phyloP scores from a whole-genome alignment of 2,888 invertebrate genomes.

The Oscheius sp. region DNA sequence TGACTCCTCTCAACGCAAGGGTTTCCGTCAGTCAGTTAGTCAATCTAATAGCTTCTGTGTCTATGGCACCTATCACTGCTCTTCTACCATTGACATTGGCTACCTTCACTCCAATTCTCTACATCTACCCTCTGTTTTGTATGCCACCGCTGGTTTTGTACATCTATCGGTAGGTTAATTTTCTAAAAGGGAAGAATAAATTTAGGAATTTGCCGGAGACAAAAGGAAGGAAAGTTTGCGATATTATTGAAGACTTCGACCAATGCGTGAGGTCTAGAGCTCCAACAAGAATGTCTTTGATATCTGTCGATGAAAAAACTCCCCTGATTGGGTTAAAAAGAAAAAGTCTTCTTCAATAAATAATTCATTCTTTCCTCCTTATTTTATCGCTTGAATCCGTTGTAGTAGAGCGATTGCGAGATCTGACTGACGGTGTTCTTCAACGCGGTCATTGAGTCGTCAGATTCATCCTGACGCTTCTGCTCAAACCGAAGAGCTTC shows the following conservation, averaged over 20 bases:
- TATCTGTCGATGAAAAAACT: neutral
- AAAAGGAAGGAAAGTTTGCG: constrained; percentile 6
- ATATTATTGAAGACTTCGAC: constrained; percentile 17
- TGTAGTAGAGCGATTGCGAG: constrained; percentile 43
- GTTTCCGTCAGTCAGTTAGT: constrained; percentile 12
- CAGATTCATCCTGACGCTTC: constrained; percentile 29
- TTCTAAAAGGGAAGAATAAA: neutral
- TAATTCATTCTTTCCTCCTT: neutral
- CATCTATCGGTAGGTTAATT: neutral
- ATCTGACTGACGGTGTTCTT: constrained; percentile 43
- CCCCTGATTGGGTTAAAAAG: neutral
- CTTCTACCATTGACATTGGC: neutral
- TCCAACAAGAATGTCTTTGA: constrained; percentile 5
- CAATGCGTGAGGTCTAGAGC: constrained; percentile 11
- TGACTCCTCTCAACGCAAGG: constrained; percentile 17
- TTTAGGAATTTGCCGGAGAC: constrained; percentile 20
- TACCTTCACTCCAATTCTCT: constrained; percentile 8
- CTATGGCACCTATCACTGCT: neutral
- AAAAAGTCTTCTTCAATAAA: neutral
- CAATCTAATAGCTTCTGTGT: constrained; percentile 1
- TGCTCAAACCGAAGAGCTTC: constrained; percentile 34
- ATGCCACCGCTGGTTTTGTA: constrained; percentile 8
- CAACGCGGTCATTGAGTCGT: constrained; percentile 31
- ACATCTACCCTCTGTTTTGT: neutral
- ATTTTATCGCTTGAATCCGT: constrained; percentile 30